phyloP scores from a whole-genome alignment of 1,140 invertebrate genomes.

The Diploscapter pachys region DNA sequence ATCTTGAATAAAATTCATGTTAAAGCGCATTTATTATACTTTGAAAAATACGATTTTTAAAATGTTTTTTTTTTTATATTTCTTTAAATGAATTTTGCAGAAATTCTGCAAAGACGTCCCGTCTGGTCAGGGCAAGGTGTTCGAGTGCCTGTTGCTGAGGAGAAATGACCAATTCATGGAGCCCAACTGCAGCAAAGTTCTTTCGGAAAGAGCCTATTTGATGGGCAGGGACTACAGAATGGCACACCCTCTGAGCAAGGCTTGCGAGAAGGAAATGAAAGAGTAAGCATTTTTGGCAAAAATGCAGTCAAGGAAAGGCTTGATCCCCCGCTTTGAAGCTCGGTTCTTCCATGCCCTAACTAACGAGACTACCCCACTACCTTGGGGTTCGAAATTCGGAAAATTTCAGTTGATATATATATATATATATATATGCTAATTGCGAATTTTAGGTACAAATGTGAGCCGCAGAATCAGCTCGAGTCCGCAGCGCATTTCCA shows the following conservation, averaged over 20 bases:
- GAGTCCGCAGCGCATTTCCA: constrained; percentile 57
- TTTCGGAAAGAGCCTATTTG: constrained; percentile 78
- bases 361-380: no score
- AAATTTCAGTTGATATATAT: constrained; percentile 43
- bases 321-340: no score
- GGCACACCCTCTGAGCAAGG: constrained; percentile 78
- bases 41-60: no score
- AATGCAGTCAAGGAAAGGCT: no score
- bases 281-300: constrained; percentile 61
- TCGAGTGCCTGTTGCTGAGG: constrained; percentile 84
- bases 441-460: constrained; percentile 37
- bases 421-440: constrained; percentile 21
- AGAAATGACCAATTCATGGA: constrained; percentile 67
- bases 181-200: constrained; percentile 72
- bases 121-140: constrained; percentile 73
- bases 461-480: constrained; percentile 51
- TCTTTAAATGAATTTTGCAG: constrained; percentile 3
- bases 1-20: no score
- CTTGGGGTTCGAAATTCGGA: no score
- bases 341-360: no score
- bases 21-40: no score
- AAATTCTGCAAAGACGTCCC: constrained; percentile 62
- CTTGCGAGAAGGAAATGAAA: constrained; percentile 85
- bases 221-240: constrained; percentile 86
- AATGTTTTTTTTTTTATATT: no score